phyloP scores from a whole-genome alignment of 2,888 invertebrate genomes.

The Polyommatus icarus region DNA sequence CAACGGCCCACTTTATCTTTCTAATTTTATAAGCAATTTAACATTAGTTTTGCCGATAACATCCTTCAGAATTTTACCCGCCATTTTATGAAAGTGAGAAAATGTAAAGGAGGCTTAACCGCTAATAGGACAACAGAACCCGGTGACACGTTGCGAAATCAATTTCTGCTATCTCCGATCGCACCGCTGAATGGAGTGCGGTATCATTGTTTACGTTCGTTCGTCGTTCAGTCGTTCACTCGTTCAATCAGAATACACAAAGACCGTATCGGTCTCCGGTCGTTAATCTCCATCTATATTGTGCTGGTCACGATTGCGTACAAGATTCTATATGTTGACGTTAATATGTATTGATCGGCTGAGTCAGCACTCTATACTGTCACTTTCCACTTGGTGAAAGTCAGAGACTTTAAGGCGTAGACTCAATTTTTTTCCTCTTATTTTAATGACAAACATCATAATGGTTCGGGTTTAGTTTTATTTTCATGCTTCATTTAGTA shows the following conservation, averaged over 20 bases:
- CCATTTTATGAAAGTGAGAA: too few relatives aligned
- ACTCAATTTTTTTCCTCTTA: too few relatives aligned
- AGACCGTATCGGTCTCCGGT: slow-evolving; percentile 59
- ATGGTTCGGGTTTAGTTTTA: too few relatives aligned
- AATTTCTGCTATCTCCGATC: slow-evolving; percentile 52
- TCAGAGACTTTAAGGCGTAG: neutral
- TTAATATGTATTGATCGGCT: slow-evolving; percentile 29
- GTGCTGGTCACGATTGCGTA: slow-evolving; percentile 59
- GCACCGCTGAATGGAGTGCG: slow-evolving; percentile 52
- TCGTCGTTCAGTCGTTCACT: slow-evolving; percentile 48
- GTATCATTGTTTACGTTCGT: slow-evolving; percentile 66
- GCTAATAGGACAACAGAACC: slow-evolving; percentile 2
- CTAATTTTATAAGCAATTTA: too few relatives aligned
- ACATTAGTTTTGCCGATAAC: too few relatives aligned
- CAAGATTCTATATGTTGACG: slow-evolving; percentile 36
- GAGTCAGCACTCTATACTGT: neutral
- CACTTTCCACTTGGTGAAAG: neutral
- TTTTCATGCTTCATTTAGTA: too few relatives aligned
- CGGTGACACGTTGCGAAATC: slow-evolving; percentile 38
- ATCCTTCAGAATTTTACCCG: too few relatives aligned
- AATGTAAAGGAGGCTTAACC: neutral
- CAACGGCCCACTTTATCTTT: too few relatives aligned
- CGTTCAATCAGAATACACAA: slow-evolving; percentile 69
- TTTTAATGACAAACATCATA: too few relatives aligned
- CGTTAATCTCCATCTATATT: slow-evolving; percentile 73